Conservation (phyloP, 2,888 invertebrate species). For the Microplitis manilae region DNA sequence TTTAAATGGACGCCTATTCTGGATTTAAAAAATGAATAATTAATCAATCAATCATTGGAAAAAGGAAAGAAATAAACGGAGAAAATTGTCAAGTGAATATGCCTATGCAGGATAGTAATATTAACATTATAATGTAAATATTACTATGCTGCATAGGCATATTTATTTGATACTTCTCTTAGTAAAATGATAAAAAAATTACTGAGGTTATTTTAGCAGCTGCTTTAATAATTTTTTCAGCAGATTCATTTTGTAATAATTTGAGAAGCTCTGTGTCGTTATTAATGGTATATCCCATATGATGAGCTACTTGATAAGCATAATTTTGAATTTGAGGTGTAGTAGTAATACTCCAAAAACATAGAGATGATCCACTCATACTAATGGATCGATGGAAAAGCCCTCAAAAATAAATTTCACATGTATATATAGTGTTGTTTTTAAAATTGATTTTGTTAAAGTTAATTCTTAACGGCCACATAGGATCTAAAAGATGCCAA, state of each 20-base stretch:
- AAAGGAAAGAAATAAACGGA: too few species aligned
- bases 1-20: conserved; percentile 68
- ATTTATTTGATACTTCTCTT: too few species aligned
- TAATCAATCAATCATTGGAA: not conserved
- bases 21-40: not conserved
- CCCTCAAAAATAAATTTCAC: not conserved
- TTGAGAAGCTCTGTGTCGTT: not conserved
- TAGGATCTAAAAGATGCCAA: too few species aligned
- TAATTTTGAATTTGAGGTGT: not conserved
- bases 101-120: too few species aligned
- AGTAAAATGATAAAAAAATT: not conserved
- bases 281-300: not conserved
- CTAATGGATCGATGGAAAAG: conserved; percentile 6
- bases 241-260: not conserved
- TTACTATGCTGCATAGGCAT: too few species aligned
- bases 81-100: too few species aligned
- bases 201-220: not conserved
- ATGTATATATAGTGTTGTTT: too few species aligned
- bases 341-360: not conserved
- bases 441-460: too few species aligned
- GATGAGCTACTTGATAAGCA: not conserved
- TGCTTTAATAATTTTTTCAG: not conserved
- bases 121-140: not conserved
- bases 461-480: too few species aligned
- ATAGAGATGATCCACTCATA: not conserved